Base-by-base conservation (phyloP, 2,797 vertebrate species). In the Bradypus variegatus region DNA sequence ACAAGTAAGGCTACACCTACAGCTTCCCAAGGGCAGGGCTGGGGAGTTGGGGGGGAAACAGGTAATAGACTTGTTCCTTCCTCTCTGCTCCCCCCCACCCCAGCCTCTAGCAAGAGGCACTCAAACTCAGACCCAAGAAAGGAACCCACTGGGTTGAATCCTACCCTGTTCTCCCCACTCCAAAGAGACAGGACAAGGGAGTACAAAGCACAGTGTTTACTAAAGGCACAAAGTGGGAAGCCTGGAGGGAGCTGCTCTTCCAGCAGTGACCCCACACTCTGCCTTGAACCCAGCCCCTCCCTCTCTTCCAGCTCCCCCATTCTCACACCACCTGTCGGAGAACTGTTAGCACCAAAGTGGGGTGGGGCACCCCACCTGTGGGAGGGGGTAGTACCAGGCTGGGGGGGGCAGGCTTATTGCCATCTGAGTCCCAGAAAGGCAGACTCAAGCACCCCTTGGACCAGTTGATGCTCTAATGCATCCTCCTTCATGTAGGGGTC, bases 131-230 rank as follows among this genome's bases (percentile, higher is more conserved):
- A 38, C 14, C 15, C 76, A 81, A 38, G 72, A 84, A 89, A 48
- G n/a, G 72, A 29, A 79, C 18, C 60, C 67, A 2, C 1, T 41
- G 73, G 41, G 60, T 25, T 33, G 67, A 89, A 53, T 84, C 67
- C 65, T 36, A 50, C 53, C 38, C 21, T 5, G 10, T n/a, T 36
- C 19, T 38, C 31, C 72, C 80, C 62, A 38, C 45, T 41, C 62
- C 79, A 88, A 50, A 90, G 85, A 96, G 67, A 94, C 92, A 87
- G 91, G 81, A 94, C 87, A n/a, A 84, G 80, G 10, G 0, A 33
- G 23, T 96, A 96, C 95, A 96, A 96, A 96, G 96, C 95, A 96
- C 95, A 96, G 95, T 96, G 95, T 96, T 96, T 96, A 96, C 95
- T 96, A 94, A 96, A 96, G 96, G 96, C 95, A 95, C 95, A 87